Percentiles rank a stretch among this genome's conserved stretches.
phyloP scores from a whole-genome alignment of 2,797 vertebrate genomes.

The Pangasius larnaudii region DNA sequence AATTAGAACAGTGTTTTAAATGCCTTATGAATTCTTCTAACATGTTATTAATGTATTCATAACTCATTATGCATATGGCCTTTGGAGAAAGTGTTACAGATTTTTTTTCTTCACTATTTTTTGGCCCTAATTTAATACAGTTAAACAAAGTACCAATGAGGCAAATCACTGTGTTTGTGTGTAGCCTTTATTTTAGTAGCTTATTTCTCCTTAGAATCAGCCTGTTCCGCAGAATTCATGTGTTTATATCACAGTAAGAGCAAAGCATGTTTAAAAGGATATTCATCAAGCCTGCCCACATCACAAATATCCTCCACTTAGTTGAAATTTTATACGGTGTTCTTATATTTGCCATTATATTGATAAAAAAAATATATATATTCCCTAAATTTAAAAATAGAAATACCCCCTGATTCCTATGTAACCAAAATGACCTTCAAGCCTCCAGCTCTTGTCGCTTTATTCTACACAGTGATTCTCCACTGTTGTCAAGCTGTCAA shows the following conservation, averaged over 20 bases:
- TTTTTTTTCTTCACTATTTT: neutral
- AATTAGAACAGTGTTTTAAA: neutral
- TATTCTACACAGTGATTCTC: slow-evolving; percentile 40
- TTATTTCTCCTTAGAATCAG: neutral
- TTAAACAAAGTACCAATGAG: neutral
- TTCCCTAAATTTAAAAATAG: neutral
- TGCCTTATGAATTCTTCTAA: neutral
- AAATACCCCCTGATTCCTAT: neutral
- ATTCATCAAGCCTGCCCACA: neutral
- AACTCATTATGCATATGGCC: neutral
- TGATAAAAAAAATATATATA: neutral
- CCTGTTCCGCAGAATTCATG: neutral
- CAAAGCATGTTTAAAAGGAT: neutral
- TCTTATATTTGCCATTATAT: neutral
- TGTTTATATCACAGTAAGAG: neutral
- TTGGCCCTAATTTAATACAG: neutral
- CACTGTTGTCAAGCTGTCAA: slow-evolving; percentile 57
- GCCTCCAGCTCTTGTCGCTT: slow-evolving; percentile 14
- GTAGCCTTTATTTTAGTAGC: neutral
- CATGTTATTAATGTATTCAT: neutral
- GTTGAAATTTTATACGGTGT: neutral
- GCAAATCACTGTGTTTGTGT: neutral
- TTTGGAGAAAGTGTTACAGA: neutral
- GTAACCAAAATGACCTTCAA: slow-evolving; percentile 51
- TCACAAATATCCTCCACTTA: neutral